These are phyloP conservation scores for Chrysoperla carnea DNA, from an alignment of 1,140 invertebrate species.

Conservation along the genomic window DNA sequence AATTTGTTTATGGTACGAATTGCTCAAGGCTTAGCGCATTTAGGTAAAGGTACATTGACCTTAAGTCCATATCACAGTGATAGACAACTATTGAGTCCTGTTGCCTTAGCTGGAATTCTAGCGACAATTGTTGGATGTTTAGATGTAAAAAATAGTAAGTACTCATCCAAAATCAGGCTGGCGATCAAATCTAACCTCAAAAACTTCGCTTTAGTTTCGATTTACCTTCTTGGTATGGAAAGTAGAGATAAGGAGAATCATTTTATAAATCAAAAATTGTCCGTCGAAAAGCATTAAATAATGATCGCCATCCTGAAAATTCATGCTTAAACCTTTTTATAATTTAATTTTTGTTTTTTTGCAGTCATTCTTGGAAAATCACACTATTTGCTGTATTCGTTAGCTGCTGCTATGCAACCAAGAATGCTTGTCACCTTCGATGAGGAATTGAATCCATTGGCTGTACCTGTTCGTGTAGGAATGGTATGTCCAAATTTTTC, in stretches of 20 bases:
- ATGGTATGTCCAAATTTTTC: constrained; percentile 44
- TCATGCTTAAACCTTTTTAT: too few relatives aligned
- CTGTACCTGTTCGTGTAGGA: constrained; percentile 93
- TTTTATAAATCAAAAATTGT: too few relatives aligned
- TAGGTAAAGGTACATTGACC: constrained; percentile 97
- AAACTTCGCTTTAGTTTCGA: too few relatives aligned
- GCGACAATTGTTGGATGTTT: constrained; percentile 84
- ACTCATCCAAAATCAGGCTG: too few relatives aligned
- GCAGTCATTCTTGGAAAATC: constrained; percentile 86
- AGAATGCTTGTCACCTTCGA: constrained; percentile 99
- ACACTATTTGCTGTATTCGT: constrained; percentile 89
- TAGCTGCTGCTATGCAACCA: constrained; percentile 96
- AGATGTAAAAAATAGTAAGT: constrained; percentile 92
- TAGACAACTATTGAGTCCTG: constrained; percentile 84
- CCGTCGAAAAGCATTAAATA: too few relatives aligned
- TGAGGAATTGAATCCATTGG: constrained; percentile 82
- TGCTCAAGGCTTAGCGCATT: constrained; percentile 93
- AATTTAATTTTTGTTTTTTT: constrained; percentile 13
- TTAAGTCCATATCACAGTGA: constrained; percentile 97
- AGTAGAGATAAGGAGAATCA: too few relatives aligned
- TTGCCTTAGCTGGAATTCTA: constrained; percentile 84
- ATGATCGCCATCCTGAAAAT: too few relatives aligned
- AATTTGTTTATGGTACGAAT: constrained; percentile 98
- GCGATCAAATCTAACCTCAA: too few relatives aligned
- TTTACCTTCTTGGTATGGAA: too few relatives aligned